Evolutionary conservation across 2,797 vertebrate species (phyloP).

Genomic region (Cryptoprocta ferox): DNA sequence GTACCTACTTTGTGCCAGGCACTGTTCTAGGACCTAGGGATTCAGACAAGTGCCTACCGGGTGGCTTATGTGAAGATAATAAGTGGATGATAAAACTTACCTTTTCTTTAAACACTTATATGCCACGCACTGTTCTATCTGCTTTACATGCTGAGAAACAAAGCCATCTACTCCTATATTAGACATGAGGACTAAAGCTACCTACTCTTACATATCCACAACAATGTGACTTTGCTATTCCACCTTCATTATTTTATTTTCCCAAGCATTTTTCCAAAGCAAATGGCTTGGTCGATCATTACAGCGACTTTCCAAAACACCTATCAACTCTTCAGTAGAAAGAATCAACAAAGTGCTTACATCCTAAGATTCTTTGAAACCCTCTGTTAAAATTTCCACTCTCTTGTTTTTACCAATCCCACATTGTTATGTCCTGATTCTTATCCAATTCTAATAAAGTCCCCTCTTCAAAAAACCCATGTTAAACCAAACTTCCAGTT

Average conservation of each 20-base stretch:
- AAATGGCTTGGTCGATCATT: not conserved
- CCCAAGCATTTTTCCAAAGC: not conserved
- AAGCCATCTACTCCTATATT: not conserved
- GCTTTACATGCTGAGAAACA: not conserved
- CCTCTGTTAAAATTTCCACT: not conserved
- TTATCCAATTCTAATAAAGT: not conserved
- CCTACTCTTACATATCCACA: not conserved
- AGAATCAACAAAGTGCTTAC: not conserved
- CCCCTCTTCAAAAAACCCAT: not conserved
- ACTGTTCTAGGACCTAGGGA: not conserved
- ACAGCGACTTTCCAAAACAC: not conserved
- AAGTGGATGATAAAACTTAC: not conserved
- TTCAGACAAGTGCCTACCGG: not conserved
- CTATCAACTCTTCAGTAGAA: not conserved
- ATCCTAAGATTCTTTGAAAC: not conserved
- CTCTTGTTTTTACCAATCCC: not conserved
- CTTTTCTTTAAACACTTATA: slow-evolving; percentile 39
- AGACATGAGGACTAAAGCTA: not conserved
- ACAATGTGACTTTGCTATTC: not conserved
- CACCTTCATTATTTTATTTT: slow-evolving; percentile 4
- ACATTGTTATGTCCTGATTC: not conserved
- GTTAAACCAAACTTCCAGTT: not conserved
- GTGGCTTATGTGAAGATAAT: not conserved
- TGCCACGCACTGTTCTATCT: not conserved
- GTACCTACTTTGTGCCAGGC: not conserved